Percentiles rank a stretch among this genome's conserved stretches.
phyloP scores from a whole-genome alignment of 2,113 vertebrate genomes.

The Kryptolebias marmoratus region DNA sequence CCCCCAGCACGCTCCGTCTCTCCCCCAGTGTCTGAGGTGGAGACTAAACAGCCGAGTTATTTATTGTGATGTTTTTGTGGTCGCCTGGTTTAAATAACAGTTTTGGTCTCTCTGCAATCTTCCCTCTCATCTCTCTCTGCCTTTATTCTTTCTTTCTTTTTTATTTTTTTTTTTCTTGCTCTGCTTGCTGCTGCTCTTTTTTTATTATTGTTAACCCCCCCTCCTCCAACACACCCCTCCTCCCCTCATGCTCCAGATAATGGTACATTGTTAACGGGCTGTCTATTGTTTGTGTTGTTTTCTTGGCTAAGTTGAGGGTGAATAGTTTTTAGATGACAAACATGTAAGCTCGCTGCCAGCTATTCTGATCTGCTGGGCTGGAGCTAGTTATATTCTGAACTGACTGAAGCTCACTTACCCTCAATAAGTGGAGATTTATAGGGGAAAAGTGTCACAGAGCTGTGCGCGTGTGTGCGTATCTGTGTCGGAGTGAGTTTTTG shows the following conservation, averaged over 20 bases:
- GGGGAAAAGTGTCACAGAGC: slow-evolving; percentile 42
- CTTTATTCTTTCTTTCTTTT: slow-evolving; percentile 57
- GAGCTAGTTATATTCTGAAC: slow-evolving; percentile 64
- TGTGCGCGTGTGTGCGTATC: not conserved
- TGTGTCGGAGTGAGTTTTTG: slow-evolving; percentile 22
- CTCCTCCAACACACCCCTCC: slow-evolving; percentile 29
- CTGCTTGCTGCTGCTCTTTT: slow-evolving; percentile 45
- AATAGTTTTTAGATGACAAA: slow-evolving; percentile 97
- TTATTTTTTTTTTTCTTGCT: slow-evolving; percentile 15
- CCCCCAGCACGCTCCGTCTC: slow-evolving; percentile 38
- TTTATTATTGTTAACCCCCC: slow-evolving; percentile 34
- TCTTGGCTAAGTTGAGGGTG: slow-evolving; percentile 86
- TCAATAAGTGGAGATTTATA: slow-evolving; percentile 73
- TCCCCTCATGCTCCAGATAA: slow-evolving; percentile 71
- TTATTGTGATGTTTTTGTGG: slow-evolving; percentile 81
- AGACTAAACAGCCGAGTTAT: slow-evolving; percentile 81
- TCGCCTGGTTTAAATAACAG: slow-evolving; percentile 82
- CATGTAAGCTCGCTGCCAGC: slow-evolving; percentile 88
- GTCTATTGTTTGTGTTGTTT: slow-evolving; percentile 90
- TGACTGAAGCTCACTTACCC: slow-evolving; percentile 73
- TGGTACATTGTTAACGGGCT: slow-evolving; percentile 79
- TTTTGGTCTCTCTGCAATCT: slow-evolving; percentile 70
- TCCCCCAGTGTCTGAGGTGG: slow-evolving; percentile 72
- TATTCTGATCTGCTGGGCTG: slow-evolving; percentile 86
- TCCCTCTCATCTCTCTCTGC: slow-evolving; percentile 71